Evolutionary conservation across 2,113 vertebrate genomes (phyloP), one percentile per base, ranked within the genome.

Genomic region (Bufo gargarizans): DNA sequence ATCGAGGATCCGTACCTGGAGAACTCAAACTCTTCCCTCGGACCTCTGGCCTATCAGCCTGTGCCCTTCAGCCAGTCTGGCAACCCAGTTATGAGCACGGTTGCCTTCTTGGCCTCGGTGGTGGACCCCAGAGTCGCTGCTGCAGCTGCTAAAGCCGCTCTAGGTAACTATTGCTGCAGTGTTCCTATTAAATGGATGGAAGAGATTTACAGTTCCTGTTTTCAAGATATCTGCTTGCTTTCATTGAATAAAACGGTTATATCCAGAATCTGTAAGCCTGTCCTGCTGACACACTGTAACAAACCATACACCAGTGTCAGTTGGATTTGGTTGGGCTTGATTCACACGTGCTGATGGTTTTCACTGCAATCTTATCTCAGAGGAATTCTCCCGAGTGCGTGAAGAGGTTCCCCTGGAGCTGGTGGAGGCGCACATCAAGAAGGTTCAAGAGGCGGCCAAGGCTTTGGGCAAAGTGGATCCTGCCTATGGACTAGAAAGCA

Each of bases 341-440:
- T 33, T 33, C 1, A 33, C 33, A 33, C 33, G 33, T 33, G 33
- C 33, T 33, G 33, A 33, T 33, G 33, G 56, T 9, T 55, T 4
- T 71, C 43, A 22, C 16, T 33, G 33, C 33, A 33, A 33, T 33
- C 33, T 33, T 33, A 33, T 55, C 13, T 7, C 92, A 99, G 98
- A 99, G 94, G 98, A 99, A 86, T 99, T 99, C 91, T 99, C 98
- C 55, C 97, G 97, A 90, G 99, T 99, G 98, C 99, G 99, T 93
- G 98, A 99, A 90, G 98, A 99, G 92, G 98, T 99, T 43, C 98
- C 98, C 78, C 97, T 97, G 0, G 98, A 97, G 11, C 91, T 99
- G 90, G 98, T 99, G 65, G 98, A 99, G 92, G 97, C 98, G 67
- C 98, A 99, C 0, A 97, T 99, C 19, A 98, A 97, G 92, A 99